Evolutionary conservation across 2,888 invertebrate species (phyloP).

Genomic region (Muscina levida): DNA sequence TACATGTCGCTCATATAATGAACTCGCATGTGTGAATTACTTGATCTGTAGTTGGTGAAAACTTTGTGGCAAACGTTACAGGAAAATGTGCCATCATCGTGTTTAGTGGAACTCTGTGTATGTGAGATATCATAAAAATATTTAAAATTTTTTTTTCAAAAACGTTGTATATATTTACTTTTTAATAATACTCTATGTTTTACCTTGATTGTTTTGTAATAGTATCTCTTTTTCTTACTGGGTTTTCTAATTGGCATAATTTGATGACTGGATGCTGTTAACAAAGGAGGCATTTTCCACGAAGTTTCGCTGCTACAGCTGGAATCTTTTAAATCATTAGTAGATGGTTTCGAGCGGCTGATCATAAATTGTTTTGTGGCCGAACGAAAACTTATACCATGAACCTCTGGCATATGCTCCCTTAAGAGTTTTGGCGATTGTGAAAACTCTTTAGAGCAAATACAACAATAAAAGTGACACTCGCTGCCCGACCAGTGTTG

Average conservation of each 20-base stretch:
- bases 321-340: background rate
- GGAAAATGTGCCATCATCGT: slow-evolving; percentile 65
- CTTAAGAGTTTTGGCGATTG: slow-evolving; percentile 71
- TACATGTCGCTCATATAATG: slow-evolving; percentile 68
- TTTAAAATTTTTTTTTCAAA: no score
- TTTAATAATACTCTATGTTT: background rate
- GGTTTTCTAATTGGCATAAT: slow-evolving; percentile 17
- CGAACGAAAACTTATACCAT: slow-evolving; percentile 71
- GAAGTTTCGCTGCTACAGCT: background rate
- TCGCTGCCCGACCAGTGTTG: slow-evolving; percentile 73
- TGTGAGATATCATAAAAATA: no score
- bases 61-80: slow-evolving; percentile 71
- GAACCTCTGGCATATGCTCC: slow-evolving; percentile 71
- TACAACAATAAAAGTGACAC: slow-evolving; percentile 74
- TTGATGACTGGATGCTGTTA: background rate
- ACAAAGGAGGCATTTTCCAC: background rate
- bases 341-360: background rate
- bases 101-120: slow-evolving; percentile 53
- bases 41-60: slow-evolving; percentile 72
- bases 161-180: no score
- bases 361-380: slow-evolving; percentile 43
- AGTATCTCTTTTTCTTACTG: slow-evolving; percentile 12
- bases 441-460: slow-evolving; percentile 73
- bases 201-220: slow-evolving; percentile 6
- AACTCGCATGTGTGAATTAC: slow-evolving; percentile 74